These are phyloP conservation scores for Drosophila eohydei DNA, from an alignment of 2,888 invertebrate genomes.

Conservation along the genomic window DNA sequence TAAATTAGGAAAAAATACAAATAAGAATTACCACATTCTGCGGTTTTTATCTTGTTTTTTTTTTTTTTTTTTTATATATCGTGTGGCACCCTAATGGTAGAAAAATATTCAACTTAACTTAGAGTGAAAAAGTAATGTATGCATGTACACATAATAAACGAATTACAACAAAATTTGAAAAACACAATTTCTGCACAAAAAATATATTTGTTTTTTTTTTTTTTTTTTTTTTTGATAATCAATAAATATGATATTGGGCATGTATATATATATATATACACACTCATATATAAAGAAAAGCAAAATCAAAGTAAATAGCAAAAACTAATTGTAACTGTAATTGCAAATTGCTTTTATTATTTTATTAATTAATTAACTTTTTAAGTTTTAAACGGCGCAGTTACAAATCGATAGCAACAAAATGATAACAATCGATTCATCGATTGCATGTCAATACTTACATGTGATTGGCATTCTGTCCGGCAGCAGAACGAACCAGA, in stretches of 20 bases:
- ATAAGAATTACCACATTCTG: slow-evolving; percentile 20
- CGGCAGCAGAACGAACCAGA: slow-evolving; percentile 86
- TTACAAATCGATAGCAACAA: slow-evolving; percentile 53
- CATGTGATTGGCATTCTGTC: slow-evolving; percentile 84
- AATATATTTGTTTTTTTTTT: slow-evolving; percentile 18
- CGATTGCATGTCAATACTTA: slow-evolving; percentile 68
- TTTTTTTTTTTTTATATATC: slow-evolving; percentile 20
- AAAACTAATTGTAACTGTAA: slow-evolving; percentile 47
- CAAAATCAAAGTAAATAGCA: slow-evolving; percentile 62
- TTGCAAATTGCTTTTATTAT: slow-evolving; percentile 49
- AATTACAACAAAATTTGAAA: slow-evolving; percentile 84
- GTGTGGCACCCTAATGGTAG: slow-evolving; percentile 59
- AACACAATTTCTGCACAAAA: slow-evolving; percentile 78
- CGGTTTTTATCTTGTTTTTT: slow-evolving; percentile 11
- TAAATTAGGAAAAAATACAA: slow-evolving; percentile 22
- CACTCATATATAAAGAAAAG: slow-evolving; percentile 36
- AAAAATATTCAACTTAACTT: slow-evolving; percentile 60
- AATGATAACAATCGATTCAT: slow-evolving; percentile 34
- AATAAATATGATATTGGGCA: slow-evolving; percentile 37
- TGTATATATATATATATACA: slow-evolving; percentile 29
- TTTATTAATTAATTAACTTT: background rate
- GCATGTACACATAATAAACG: slow-evolving; percentile 69
- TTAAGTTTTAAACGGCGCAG: slow-evolving; percentile 28
- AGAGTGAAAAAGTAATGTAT: slow-evolving; percentile 54
- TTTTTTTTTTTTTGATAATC: slow-evolving; percentile 9